phyloP scores from a whole-genome alignment of 2,797 vertebrate species.

The Vireo griseus region DNA sequence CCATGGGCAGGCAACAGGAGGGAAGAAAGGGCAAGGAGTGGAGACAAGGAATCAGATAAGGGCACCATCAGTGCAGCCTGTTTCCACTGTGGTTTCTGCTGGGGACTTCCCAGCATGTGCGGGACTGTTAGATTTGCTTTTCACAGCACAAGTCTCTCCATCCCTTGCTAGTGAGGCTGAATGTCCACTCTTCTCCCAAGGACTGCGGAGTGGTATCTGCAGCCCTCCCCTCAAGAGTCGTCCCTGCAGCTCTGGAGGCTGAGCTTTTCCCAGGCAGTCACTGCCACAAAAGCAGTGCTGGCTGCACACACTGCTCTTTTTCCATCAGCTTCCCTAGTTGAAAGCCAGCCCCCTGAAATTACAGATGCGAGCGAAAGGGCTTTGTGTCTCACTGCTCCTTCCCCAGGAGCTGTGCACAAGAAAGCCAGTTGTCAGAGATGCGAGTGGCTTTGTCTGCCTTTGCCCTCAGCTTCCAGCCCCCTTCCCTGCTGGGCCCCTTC shows the following conservation, averaged over 20 bases:
- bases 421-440: not conserved
- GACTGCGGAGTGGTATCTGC: not conserved
- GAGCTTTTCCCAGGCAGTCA: not conserved
- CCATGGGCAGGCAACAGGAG: not conserved
- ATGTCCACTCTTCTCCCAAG: not conserved
- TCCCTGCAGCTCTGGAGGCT: not conserved
- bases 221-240: not conserved
- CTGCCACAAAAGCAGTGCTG: not conserved
- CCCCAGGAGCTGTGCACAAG: not conserved
- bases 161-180: not conserved
- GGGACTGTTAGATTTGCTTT: not conserved
- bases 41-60: not conserved
- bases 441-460: not conserved
- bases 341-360: not conserved
- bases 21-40: not conserved
- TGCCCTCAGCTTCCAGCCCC: not conserved
- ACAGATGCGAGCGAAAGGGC: not conserved
- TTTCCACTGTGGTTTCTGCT: not conserved
- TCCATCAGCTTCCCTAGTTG: not conserved
- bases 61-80: not conserved
- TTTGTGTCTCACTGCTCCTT: not conserved
- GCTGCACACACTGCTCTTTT: not conserved
- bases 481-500: not conserved
- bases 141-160: not conserved
- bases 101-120: not conserved